Evolutionary conservation across 2,113 vertebrate species (phyloP).

Genomic region (Rafetus swinhoei): DNA sequence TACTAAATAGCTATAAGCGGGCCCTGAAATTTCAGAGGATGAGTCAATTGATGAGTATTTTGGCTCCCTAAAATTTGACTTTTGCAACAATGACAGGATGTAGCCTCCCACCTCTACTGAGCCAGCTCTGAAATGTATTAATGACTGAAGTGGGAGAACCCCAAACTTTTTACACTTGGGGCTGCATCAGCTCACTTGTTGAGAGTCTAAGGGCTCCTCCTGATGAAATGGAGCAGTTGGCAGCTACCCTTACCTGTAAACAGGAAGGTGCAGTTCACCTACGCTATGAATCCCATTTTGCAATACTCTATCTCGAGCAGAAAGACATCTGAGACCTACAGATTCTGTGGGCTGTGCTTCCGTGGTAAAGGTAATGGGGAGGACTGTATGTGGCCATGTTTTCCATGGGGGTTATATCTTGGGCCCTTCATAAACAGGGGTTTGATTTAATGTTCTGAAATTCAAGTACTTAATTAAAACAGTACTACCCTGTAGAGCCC

Average conservation of each 20-base stretch:
- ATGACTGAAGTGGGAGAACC: not conserved
- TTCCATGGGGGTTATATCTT: conserved; percentile 15
- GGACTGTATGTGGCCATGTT: not conserved
- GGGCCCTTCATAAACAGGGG: not conserved
- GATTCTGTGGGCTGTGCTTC: not conserved
- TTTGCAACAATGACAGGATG: not conserved
- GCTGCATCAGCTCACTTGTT: not conserved
- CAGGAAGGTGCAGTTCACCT: not conserved
- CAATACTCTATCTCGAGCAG: not conserved
- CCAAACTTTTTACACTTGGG: rapidly evolving
- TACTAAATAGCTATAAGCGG: conserved; percentile 28
- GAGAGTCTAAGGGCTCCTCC: not conserved
- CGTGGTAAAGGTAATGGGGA: not conserved
- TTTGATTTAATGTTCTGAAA: not conserved
- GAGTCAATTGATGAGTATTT: not conserved
- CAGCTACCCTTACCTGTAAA: not conserved
- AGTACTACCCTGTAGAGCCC: conserved; percentile 14
- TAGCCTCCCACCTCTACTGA: not conserved
- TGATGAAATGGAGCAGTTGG: not conserved
- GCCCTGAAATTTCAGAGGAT: not conserved
- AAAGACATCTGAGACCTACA: not conserved
- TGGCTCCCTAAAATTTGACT: not conserved
- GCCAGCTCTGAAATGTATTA: not conserved
- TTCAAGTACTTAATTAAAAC: conserved; percentile 41
- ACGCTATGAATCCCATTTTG: not conserved